phyloP scores from a whole-genome alignment of 2,797 vertebrate genomes.

The Pelodytes ibericus region DNA sequence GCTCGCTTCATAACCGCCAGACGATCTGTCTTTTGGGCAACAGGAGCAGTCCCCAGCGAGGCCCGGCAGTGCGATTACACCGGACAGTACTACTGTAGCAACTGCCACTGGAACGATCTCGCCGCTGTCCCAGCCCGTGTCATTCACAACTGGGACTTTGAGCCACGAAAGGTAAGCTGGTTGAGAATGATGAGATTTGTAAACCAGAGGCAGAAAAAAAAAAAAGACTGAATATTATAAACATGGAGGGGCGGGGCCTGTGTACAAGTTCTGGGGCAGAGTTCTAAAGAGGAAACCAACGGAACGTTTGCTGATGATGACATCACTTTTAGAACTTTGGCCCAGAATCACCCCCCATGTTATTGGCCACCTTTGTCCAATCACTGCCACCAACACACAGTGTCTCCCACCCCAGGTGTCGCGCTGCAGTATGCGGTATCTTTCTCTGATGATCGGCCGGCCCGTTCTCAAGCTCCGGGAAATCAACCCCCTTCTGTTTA shows the following conservation, averaged over 20 bases:
- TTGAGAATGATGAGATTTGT: background rate
- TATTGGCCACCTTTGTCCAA: too few relatives aligned
- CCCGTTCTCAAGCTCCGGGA: constrained; percentile 91
- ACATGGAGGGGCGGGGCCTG: too few relatives aligned
- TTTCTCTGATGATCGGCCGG: constrained; percentile 89
- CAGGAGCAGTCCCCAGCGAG: constrained; percentile 89
- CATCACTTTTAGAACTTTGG: too few relatives aligned
- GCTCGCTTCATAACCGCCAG: too few relatives aligned
- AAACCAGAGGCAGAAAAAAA: too few relatives aligned
- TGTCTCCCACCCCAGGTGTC: constrained; percentile 78
- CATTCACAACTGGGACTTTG: constrained; percentile 98
- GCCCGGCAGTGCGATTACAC: constrained; percentile 96
- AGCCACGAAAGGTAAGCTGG: constrained; percentile 83
- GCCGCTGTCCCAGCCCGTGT: constrained; percentile 88
- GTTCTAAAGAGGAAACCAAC: too few relatives aligned
- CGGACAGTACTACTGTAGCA: constrained; percentile 94
- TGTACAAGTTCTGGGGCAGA: too few relatives aligned
- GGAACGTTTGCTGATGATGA: too few relatives aligned
- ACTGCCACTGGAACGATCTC: constrained; percentile 96
- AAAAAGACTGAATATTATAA: too few relatives aligned
- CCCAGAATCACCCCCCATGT: too few relatives aligned
- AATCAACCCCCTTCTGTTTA: constrained; percentile 95
- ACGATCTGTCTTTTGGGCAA: background rate
- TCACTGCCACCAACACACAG: background rate
- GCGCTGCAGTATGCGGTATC: constrained; percentile 92